Evolutionary conservation across 2,888 invertebrate genomes (phyloP).

Genomic region (Erebia palarica): DNA sequence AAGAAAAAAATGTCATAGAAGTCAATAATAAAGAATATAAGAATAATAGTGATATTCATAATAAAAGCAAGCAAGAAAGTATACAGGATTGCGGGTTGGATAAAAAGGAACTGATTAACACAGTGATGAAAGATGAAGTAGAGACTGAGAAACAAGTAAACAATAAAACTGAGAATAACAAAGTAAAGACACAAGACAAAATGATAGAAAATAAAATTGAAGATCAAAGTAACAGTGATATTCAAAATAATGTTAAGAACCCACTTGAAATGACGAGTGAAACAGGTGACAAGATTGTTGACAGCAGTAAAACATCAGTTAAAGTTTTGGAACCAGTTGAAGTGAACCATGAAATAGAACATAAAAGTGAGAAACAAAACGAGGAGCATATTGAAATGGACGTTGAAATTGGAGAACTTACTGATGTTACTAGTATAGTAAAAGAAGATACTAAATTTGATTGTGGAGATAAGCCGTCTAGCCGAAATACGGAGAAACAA

Average conservation of each 20-base stretch:
- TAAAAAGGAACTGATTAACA: background rate
- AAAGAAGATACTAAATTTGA: background rate
- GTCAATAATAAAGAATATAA: background rate
- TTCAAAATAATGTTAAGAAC: background rate
- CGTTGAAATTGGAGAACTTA: background rate
- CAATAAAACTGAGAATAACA: background rate
- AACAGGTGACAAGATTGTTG: too few species aligned
- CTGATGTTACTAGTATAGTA: background rate
- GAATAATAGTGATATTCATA: background rate
- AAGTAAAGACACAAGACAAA: background rate
- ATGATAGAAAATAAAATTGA: background rate
- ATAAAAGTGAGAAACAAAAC: background rate
- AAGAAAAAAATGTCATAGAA: background rate
- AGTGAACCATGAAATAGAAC: slow-evolving; percentile 1
- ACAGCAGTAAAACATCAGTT: background rate
- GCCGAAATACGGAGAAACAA: too few species aligned
- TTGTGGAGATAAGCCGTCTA: too few species aligned
- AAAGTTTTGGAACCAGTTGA: background rate
- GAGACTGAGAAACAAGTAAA: background rate
- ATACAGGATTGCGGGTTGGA: background rate
- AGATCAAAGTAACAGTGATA: background rate
- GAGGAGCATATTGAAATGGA: background rate
- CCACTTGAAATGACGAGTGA: background rate
- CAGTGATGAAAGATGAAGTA: background rate
- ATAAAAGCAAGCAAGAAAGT: background rate